These are phyloP conservation scores for Fistularia commersonii DNA, from an alignment of 2,797 vertebrate genomes.

Conservation along the genomic window DNA sequence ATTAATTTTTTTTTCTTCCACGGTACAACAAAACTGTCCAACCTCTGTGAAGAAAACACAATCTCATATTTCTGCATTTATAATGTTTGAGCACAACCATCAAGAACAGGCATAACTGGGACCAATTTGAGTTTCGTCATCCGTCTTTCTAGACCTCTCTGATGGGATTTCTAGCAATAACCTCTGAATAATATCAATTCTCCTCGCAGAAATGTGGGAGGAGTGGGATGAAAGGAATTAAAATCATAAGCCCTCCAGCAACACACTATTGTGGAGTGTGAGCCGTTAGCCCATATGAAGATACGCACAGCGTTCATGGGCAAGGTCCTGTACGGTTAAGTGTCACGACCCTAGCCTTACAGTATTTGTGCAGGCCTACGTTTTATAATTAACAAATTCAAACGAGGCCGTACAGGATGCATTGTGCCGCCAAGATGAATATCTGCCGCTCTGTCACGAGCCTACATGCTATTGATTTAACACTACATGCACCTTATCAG, in stretches of 20 bases:
- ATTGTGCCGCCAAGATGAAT: conserved; percentile 33
- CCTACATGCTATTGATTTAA: conserved; percentile 47
- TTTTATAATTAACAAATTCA: conserved; percentile 35
- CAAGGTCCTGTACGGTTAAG: conserved; percentile 12
- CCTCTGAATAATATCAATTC: conserved; percentile 28
- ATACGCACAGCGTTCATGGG: conserved; percentile 14
- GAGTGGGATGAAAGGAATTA: conserved; percentile 52
- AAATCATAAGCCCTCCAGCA: conserved; percentile 20
- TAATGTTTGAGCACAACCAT: neutral
- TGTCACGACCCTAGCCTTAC: conserved; percentile 16
- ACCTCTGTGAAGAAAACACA: conserved; percentile 4
- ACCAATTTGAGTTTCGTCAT: conserved; percentile 12
- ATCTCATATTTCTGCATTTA: too few relatives aligned
- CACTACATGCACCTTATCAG: conserved; percentile 48
- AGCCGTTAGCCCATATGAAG: conserved; percentile 19
- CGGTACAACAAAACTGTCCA: neutral
- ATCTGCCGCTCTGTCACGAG: conserved; percentile 41
- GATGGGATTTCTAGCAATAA: conserved; percentile 25
- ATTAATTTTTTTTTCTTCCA: neutral
- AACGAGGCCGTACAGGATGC: conserved; percentile 20
- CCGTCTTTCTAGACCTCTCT: conserved; percentile 15
- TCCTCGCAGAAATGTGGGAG: conserved; percentile 49
- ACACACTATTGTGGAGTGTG: neutral
- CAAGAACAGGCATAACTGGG: conserved; percentile 2
- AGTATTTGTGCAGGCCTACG: conserved; percentile 3